Conservation (phyloP, 2,888 invertebrate genomes). For the Catocala sponsa region DNA sequence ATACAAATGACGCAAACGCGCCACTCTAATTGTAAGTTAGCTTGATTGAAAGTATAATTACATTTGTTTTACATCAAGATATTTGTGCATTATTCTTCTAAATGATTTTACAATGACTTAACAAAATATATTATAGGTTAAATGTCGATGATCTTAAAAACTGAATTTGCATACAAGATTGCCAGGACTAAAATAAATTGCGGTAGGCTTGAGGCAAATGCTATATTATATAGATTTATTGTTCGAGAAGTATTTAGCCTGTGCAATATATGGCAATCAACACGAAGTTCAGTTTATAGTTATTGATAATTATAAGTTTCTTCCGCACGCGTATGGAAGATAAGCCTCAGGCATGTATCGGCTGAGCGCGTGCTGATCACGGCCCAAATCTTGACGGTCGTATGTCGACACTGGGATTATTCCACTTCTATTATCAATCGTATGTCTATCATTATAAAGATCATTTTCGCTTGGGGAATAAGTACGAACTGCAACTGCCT, state of each 20-base stretch:
- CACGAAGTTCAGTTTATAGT: conserved; percentile 22
- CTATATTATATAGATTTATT: neutral
- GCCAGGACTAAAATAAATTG: conserved; percentile 15
- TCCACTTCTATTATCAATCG: conserved; percentile 26
- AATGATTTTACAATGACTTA: neutral
- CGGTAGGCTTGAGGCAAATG: conserved; percentile 20
- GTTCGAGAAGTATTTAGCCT: conserved; percentile 1
- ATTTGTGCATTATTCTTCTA: neutral
- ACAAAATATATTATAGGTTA: neutral
- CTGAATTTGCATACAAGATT: conserved; percentile 27
- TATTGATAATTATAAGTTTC: conserved; percentile 34
- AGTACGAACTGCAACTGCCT: conserved; percentile 40
- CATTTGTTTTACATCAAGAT: neutral
- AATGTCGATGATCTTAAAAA: conserved; percentile 24
- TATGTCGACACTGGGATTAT: conserved; percentile 56
- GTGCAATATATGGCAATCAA: conserved; percentile 28
- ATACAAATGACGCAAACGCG: conserved; percentile 10
- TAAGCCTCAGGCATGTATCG: conserved; percentile 44
- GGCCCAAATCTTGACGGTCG: conserved; percentile 54
- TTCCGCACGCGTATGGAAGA: conserved; percentile 23
- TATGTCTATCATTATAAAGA: conserved; percentile 38
- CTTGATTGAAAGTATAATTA: neutral
- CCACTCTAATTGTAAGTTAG: neutral
- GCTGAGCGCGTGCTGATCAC: conserved; percentile 55
- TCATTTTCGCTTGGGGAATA: conserved; percentile 39